Conservation (phyloP, 2,113 vertebrate genomes). For the Alethe diademata region DNA sequence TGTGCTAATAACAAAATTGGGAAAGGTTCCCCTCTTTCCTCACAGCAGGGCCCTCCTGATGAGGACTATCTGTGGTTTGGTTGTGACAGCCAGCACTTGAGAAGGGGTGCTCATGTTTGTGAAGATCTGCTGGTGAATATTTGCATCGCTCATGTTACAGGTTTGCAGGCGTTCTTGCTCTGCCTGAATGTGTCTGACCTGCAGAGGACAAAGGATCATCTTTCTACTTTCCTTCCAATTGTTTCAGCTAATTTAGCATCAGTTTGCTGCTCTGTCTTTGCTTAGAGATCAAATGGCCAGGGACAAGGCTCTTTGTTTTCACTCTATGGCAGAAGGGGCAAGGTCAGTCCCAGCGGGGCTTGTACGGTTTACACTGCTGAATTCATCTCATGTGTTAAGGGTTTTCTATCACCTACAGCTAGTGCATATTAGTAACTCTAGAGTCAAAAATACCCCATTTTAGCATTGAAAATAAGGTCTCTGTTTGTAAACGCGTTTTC, state of each 20-base stretch:
- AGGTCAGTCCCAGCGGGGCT: neutral
- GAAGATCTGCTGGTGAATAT: neutral
- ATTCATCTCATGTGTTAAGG: neutral
- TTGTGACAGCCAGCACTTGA: neutral
- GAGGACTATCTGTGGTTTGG: neutral
- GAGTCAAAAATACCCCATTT: neutral
- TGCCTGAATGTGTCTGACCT: neutral
- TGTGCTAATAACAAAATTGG: neutral
- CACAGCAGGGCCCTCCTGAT: neutral
- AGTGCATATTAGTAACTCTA: neutral
- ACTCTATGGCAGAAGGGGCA: neutral
- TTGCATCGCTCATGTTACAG: neutral
- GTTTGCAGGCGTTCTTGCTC: neutral
- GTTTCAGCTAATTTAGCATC: constrained; percentile 14
- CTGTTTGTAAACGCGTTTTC: neutral
- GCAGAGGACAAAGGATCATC: neutral
- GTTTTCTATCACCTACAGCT: neutral
- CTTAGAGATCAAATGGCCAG: neutral
- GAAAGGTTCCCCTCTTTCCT: neutral
- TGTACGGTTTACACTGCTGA: neutral
- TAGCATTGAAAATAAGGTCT: neutral
- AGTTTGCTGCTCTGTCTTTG: constrained; percentile 5
- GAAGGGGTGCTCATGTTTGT: neutral
- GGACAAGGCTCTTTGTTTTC: neutral
- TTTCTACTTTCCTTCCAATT: constrained; percentile 31